Base-by-base conservation (phyloP, 1,140 invertebrate genomes). In the Atta cephalotes region DNA sequence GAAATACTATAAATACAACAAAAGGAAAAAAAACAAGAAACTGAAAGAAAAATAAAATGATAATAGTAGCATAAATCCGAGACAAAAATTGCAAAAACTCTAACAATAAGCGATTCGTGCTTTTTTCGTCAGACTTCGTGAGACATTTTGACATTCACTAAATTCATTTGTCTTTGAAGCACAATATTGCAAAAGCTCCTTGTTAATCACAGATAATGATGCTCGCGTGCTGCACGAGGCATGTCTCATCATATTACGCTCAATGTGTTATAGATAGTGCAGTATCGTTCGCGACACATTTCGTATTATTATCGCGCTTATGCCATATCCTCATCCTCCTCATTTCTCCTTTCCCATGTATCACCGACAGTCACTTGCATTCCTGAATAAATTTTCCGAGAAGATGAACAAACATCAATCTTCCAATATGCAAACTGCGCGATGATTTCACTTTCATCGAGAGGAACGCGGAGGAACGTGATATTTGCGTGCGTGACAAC, bases 361-460 rank as follows among this genome's bases (percentile, higher is more conserved):
- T 70, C 63, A 9, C 31, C 16, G 14, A 56, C 18, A 18, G 49
- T 49, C 71, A 21, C 6, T 3, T 18, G 53, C 80, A 82, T 62
- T 74, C 68, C 56, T 82, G 80, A 82, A 82, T 82, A 82, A 82
- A 74, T 82, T 82, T 82, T 60, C 80, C 80, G 56, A 82, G 31
- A 12, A 82, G 70, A 16, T 82, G 68, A 60, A 35, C 53, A 82
- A 82, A 72, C 80, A 74, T 82, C 68, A 60, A 82, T 82, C 80
- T 60, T 49, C 56, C 35, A 35, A 56, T 56, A 53, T 39, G 45
- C 21, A n/a, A 76, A n/a, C 14, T 35, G 39, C 31, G 35, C 45
- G 18, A 74, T 82, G 39, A 82, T 82, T 82, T 82, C n/a, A n/a
- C 68, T 82, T 74, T 82, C 56, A 21, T 62, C 39, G 51, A 74